Evolutionary conservation across 2,113 vertebrate genomes (phyloP).

Genomic region (Scalopus aquaticus): DNA sequence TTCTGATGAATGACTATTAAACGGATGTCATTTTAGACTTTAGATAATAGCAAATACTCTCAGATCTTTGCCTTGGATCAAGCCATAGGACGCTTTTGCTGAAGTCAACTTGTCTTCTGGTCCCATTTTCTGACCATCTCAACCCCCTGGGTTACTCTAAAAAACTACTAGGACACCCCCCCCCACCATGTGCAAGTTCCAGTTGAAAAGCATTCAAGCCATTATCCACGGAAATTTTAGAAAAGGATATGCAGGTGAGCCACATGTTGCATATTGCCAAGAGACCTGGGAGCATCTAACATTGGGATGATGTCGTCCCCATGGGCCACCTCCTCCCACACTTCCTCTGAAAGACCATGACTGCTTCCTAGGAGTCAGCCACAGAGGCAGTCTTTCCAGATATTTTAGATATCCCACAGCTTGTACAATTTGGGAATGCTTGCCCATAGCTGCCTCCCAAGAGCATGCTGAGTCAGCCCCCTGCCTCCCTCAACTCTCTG

Average conservation of each 20-base stretch:
- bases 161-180: neutral
- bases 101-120: neutral
- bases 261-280: neutral
- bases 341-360: neutral
- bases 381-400: neutral
- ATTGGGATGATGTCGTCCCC: neutral
- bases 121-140: neutral
- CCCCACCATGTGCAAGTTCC: neutral
- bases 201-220: neutral
- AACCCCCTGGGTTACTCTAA: neutral
- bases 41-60: neutral
- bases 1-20: neutral
- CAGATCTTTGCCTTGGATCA: neutral
- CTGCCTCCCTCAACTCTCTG: neutral
- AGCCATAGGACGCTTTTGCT: neutral
- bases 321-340: neutral
- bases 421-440: neutral
- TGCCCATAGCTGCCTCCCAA: neutral
- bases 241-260: neutral
- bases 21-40: neutral
- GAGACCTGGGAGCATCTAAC: neutral
- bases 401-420: neutral
- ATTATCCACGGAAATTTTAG: neutral
- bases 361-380: neutral
- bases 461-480: neutral